Evolutionary conservation across 2,113 vertebrate species (phyloP).

Genomic region (Henicopernis longicauda): DNA sequence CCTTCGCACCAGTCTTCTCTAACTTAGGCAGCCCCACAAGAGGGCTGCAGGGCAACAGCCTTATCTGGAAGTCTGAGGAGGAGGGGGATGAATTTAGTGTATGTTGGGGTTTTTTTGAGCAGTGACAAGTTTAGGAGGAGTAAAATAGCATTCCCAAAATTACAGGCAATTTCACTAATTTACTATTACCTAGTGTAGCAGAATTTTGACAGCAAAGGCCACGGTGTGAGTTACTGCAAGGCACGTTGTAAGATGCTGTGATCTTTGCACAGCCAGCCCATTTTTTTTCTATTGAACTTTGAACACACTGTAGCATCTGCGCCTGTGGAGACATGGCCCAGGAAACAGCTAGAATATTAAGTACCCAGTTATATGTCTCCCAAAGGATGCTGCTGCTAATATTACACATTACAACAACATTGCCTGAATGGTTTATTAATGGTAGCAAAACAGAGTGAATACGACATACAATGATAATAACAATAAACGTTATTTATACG

Average conservation of each 20-base stretch:
- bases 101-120: not conserved
- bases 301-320: not conserved
- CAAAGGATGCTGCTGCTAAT: slow-evolving; percentile 68
- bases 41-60: not conserved
- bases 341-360: slow-evolving; percentile 74
- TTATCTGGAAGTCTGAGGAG: not conserved
- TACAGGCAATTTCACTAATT: slow-evolving; percentile 42
- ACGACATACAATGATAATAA: slow-evolving; percentile 76
- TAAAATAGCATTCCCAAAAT: not conserved
- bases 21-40: not conserved
- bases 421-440: slow-evolving; percentile 80
- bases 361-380: slow-evolving; percentile 61
- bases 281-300: slow-evolving; percentile 51
- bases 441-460: slow-evolving; percentile 75
- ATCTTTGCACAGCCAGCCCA: slow-evolving; percentile 20
- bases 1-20: not conserved
- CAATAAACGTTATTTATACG: slow-evolving; percentile 78
- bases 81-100: not conserved
- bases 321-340: slow-evolving; percentile 41
- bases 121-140: not conserved
- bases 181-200: slow-evolving; percentile 52
- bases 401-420: slow-evolving; percentile 73
- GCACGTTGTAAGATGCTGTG: not conserved
- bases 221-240: not conserved
- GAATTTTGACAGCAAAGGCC: slow-evolving; percentile 45